These are phyloP conservation scores for Saccopteryx bilineata DNA, from an alignment of 2,113 vertebrate genomes.

Conservation along the genomic window DNA sequence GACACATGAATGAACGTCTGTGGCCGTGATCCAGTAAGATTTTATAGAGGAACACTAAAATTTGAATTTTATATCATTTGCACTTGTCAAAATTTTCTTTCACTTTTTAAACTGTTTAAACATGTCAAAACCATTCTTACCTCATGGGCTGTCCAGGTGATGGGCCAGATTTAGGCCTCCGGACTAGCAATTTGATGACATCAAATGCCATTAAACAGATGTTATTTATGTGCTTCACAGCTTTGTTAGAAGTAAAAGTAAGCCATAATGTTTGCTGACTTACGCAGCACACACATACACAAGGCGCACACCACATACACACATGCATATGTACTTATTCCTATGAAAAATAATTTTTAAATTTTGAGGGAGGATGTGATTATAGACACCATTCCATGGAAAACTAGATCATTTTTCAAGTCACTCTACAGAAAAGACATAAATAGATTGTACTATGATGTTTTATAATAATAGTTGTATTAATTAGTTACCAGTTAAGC, in stretches of 20 bases:
- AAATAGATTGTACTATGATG: neutral
- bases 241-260: neutral
- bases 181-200: neutral
- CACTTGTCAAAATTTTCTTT: neutral
- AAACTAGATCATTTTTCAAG: neutral
- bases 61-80: neutral
- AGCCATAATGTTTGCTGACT: neutral
- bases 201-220: neutral
- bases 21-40: neutral
- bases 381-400: neutral
- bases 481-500: neutral
- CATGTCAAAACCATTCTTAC: neutral
- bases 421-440: neutral
- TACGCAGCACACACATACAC: neutral
- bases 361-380: neutral
- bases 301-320: neutral
- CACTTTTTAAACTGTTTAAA: neutral
- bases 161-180: neutral
- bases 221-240: neutral
- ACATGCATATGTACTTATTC: neutral
- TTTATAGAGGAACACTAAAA: neutral
- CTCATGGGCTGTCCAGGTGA: neutral
- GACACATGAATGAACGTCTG: rapidly evolving
- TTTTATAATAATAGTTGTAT: neutral
- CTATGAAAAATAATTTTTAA: neutral